Conservation (phyloP, 2,797 vertebrate genomes). For the Iguana delicatissima region DNA sequence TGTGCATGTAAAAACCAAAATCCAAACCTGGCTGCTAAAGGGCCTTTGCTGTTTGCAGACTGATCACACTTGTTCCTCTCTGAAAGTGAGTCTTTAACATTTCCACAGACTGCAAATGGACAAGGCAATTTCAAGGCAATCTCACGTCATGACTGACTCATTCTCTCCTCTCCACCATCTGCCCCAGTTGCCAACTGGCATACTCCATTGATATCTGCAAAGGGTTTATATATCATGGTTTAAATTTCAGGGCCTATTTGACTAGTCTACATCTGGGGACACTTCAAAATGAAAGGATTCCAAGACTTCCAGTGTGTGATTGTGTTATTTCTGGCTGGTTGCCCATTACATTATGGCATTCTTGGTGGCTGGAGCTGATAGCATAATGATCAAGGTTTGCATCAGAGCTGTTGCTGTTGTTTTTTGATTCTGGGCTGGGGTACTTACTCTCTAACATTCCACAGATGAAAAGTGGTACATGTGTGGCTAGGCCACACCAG, state of each 20-base stretch:
- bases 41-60: conserved; percentile 2
- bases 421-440: neutral
- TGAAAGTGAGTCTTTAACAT: neutral
- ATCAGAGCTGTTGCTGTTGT: too few species aligned
- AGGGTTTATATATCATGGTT: neutral
- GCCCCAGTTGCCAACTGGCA: neutral
- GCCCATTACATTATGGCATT: neutral
- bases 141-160: neutral
- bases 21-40: neutral
- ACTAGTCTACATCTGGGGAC: neutral
- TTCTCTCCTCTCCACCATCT: neutral
- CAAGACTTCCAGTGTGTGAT: neutral
- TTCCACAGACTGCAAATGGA: conserved; percentile 18
- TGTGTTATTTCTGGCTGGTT: neutral
- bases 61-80: neutral
- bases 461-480: too few species aligned
- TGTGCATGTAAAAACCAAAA: neutral
- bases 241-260: conserved; percentile 22
- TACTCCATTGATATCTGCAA: neutral
- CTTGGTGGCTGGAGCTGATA: neutral
- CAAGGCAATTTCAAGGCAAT: neutral
- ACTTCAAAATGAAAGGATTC: neutral
- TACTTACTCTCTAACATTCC: neutral
- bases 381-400: neutral
- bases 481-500: too few species aligned